Evolutionary conservation across 2,113 vertebrate genomes (phyloP), one percentile per base, ranked within the genome.

Genomic region (Nerophis ophidion): DNA sequence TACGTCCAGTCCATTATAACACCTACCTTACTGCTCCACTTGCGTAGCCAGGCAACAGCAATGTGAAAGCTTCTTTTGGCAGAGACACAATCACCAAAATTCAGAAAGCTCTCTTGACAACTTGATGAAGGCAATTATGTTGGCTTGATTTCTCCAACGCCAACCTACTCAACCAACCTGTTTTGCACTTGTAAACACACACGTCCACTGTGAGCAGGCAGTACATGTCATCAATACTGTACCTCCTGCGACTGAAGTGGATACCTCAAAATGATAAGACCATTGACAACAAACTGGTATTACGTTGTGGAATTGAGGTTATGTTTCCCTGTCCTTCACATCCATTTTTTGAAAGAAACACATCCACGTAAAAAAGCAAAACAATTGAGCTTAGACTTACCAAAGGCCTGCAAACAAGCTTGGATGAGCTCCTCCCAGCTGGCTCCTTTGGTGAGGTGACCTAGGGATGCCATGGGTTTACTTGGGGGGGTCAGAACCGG

Each of bases 401-500:
- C 96, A 34, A 98, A 98, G 65, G 88, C 92, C 49, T 96, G 92
- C 82, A 98, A 87, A 70, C 95, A 97, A 75, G 91, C 90, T 74
- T 96, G 93, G 74, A 98, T 91, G 67, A 98, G 91, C 67, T 95
- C 94, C 75, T 98, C 94, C 88, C 96, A 88, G 86, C 90, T 95
- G 49, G 92, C 93, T 72, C 94, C 95, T 72, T 96, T 97, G 81
- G 91, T 86, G 40, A 96, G 84, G 65, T 92, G 91, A 63, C 95
- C 95, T 84, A 94, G 72, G 0, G 93, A 86, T 85, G 93, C 91
- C 81, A 89, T 91, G 51, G 89, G 76, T 71, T 85, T 91, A 60
- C 87, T 83, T 8, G 88, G 87, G 72, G 83, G 80, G 73, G 86
- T 83, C 65, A 91, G 92, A 55, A 88, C 82, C 45, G 87, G 84